Evolutionary conservation across 2,113 vertebrate species (phyloP).

Genomic region (Turdus rufiventris): DNA sequence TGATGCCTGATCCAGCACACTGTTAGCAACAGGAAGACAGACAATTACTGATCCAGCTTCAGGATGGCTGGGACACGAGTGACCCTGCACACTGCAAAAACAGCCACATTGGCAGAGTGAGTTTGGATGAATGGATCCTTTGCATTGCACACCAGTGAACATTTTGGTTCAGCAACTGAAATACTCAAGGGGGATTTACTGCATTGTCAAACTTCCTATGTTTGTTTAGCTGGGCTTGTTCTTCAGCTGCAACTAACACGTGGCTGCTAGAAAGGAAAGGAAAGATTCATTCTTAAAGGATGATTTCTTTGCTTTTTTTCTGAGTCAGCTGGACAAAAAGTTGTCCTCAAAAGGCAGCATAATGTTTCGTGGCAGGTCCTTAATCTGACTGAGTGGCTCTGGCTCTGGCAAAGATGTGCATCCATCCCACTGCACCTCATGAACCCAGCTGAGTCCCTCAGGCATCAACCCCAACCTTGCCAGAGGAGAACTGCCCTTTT

Average conservation of each 20-base stretch:
- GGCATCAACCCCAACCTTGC: background rate
- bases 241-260: background rate
- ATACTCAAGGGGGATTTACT: background rate
- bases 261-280: background rate
- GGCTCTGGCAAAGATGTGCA: background rate
- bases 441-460: background rate
- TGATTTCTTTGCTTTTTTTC: background rate
- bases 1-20: rapidly evolving
- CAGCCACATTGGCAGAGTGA: background rate
- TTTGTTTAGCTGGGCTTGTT: background rate
- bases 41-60: background rate
- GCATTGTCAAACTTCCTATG: background rate
- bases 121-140: background rate
- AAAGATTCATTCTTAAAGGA: background rate
- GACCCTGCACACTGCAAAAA: background rate
- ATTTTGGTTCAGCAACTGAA: background rate
- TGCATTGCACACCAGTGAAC: rapidly evolving
- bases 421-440: background rate
- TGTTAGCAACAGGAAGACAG: background rate
- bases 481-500: background rate
- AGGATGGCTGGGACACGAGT: background rate
- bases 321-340: background rate
- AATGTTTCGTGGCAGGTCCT: background rate
- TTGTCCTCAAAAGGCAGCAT: background rate
- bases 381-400: background rate